Percentiles rank a stretch among this genome's conserved stretches.
These are phyloP conservation scores for Muschampia plurimacula DNA, from an alignment of 2,888 invertebrate genomes.

Conservation along the genomic window DNA sequence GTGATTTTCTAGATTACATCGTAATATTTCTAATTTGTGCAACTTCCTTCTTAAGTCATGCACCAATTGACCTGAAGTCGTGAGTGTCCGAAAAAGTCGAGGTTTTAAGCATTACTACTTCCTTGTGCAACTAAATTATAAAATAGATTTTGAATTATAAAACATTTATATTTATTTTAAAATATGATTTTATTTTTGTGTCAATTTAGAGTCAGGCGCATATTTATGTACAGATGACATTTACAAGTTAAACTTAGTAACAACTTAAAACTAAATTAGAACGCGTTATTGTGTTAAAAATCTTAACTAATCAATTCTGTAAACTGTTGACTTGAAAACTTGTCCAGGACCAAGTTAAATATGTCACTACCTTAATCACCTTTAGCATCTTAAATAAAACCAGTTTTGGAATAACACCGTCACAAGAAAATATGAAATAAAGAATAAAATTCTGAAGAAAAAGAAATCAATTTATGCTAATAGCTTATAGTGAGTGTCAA, in stretches of 20 bases:
- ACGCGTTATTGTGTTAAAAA: neutral
- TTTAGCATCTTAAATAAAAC: too few species aligned
- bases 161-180: neutral
- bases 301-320: too few species aligned
- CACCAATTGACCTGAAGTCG: slow-evolving; percentile 12
- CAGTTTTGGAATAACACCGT: too few species aligned
- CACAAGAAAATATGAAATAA: too few species aligned
- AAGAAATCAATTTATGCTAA: too few species aligned
- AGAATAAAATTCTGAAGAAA: too few species aligned
- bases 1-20: slow-evolving; percentile 3
- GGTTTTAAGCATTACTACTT: slow-evolving; percentile 4
- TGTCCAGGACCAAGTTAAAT: neutral
- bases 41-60: slow-evolving; percentile 15
- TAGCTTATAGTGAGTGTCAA: neutral
- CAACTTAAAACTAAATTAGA: neutral
- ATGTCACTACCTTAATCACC: too few species aligned
- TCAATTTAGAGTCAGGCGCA: neutral
- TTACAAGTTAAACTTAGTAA: neutral
- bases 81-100: slow-evolving; percentile 14
- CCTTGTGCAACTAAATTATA: slow-evolving; percentile 6
- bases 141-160: neutral
- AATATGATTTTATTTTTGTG: neutral
- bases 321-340: neutral
- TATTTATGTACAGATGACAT: neutral
- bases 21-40: slow-evolving; percentile 14